A percentile compares a stretch with the other conserved stretches of the same genome.
Conservation (phyloP, 2,113 vertebrate species). For the Cynocephalus volans region DNA sequence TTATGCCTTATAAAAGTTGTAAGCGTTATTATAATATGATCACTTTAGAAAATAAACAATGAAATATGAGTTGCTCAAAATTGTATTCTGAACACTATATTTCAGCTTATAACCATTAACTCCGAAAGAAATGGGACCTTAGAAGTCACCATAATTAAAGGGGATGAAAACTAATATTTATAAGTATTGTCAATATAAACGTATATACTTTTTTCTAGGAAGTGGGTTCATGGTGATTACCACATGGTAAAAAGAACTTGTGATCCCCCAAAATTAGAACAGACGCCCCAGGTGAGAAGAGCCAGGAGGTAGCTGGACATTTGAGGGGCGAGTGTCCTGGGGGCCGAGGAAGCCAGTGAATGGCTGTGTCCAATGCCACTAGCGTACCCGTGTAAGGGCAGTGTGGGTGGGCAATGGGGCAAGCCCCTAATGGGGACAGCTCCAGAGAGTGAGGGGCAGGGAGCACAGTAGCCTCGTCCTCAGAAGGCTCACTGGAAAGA, state of each 20-base stretch:
- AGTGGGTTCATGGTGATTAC: not conserved
- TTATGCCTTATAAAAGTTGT: not conserved
- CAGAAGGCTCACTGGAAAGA: not conserved
- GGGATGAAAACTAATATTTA: not conserved
- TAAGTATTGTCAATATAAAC: not conserved
- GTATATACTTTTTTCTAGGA: not conserved
- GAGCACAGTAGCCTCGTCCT: rapidly evolving
- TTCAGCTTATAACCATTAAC: not conserved
- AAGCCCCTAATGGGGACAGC: not conserved
- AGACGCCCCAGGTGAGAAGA: not conserved
- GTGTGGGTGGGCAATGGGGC: not conserved
- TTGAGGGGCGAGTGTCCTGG: not conserved
- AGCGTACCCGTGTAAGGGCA: too few relatives aligned
- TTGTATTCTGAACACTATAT: not conserved
- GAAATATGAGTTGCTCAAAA: not conserved
- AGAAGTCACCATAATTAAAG: not conserved
- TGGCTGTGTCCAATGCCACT: not conserved
- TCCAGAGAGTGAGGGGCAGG: not conserved
- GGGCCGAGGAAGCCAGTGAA: not conserved
- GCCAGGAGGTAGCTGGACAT: not conserved
- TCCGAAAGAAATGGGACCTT: not conserved
- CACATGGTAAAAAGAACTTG: not conserved
- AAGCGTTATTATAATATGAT: slow-evolving; percentile 1
- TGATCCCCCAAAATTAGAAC: not conserved
- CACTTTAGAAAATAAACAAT: not conserved